Base-by-base conservation (phyloP, 1,140 invertebrate genomes). In the Drosophila asahinai region DNA sequence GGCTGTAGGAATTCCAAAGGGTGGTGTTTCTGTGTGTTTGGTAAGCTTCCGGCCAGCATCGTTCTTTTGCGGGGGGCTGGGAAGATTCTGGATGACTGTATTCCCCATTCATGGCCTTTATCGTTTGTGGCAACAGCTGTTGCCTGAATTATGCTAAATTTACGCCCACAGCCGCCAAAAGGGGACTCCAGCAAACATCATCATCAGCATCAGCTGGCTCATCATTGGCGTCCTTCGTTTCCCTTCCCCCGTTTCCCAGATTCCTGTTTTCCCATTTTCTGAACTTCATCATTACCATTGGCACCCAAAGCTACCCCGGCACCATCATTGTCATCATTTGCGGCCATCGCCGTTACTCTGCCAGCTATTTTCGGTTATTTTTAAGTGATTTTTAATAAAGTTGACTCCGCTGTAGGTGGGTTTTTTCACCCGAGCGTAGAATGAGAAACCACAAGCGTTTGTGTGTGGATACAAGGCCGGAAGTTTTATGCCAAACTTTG, bases 311-410 rank as follows among this genome's bases (percentile, higher is more conserved):
- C 45, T 48, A 45, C 45, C 70, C 30, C 36, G 17, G 42, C 55
- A 42, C 48, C 62, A 63, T 70, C 75, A 70, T 75, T 59, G 65
- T 83, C 68, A 67, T 68, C 59, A 62, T 74, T 80, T 80, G 76
- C 47, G 66, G 81, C 49, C 70, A 38, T 60, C 62, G 40, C 63
- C 55, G 62, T 49, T 62, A 61, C 65, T 60, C 66, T 63, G 66
- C 65, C 84, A 83, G 80, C 66, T 84, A 89, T 89, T 89, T 89
- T 74, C 70, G 81, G 77, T 89, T 89, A 89, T 89, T 89, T 87
- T 89, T 89, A 89, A 89, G 84, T 89, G 84, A 89, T 89, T 89
- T 89, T 89, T 89, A 83, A 89, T 89, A 89, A 89, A 83, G 84
- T 89, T 89, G 80, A 58, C 62, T 67, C 22, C 59, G 60, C 55